Evolutionary conservation across 2,797 vertebrate genomes (phyloP), one percentile per base, ranked within the genome.

Genomic region (Octomys mimax): DNA sequence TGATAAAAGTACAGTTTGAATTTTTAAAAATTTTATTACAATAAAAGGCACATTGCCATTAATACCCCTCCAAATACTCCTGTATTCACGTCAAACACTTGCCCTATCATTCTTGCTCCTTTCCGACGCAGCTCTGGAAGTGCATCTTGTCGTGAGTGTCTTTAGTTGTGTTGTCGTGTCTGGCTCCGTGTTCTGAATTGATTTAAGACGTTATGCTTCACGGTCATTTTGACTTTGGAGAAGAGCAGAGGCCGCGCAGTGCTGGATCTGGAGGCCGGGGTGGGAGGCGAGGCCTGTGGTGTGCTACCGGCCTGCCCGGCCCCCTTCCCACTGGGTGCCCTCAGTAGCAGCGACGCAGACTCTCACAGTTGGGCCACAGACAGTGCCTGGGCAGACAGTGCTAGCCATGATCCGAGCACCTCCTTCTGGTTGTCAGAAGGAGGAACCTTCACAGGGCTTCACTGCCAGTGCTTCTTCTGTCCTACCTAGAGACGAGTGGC

Each of bases 401-500:
- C 22, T 8, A n/a, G 21, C 9, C 36, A 6, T 1, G 33, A 31
- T 26, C 9, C 12, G 28, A 4, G n/a, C 39, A 2, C 5, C 22
- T 13, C 4, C 1, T 42, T 64, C 73, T 42, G 57, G 75, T 24
- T 33, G 6, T 19, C 75, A 10, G 13, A 46, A 39, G 39, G 39
- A 39, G 39, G 39, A 39, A 39, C 39, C 39, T 33, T 31, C 54
- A 4, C 22, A 7, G 31, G 1, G 57, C 31, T 80, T 80, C 84
- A 68, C 36, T 66, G 46, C 39, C 66, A 11, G 2, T 6, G 2
- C 16, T 33, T 8, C 18, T 1, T 13, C 49, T 16, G n/a, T 39
- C 31, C 24, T 10, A 10, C 36, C 24, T 64, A 18, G 0, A 49
- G 26, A 19, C 0, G 21, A 54, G 52, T 36, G 62, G 11, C 26